Evolutionary conservation across 2,797 vertebrate genomes (phyloP).

Genomic region (Sebastes hubbsi): DNA sequence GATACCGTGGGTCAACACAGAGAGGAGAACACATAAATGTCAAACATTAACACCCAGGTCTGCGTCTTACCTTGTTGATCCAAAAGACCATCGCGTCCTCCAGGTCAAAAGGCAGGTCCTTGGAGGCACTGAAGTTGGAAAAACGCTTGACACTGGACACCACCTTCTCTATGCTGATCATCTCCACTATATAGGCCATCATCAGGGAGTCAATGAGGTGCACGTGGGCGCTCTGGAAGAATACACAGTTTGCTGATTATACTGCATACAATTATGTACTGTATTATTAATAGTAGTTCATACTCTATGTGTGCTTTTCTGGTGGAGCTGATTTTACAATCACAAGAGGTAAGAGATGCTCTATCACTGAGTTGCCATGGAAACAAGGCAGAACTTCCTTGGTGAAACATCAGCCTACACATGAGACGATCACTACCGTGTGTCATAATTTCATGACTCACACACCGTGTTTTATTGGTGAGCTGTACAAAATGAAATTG

Average conservation of each 20-base stretch:
- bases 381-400: conserved; percentile 18
- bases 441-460: conserved; percentile 2
- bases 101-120: conserved; percentile 92
- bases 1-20: neutral
- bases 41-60: neutral
- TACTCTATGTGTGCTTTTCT: neutral
- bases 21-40: neutral
- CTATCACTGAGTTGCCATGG: conserved; percentile 26
- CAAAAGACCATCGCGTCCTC: conserved; percentile 97
- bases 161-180: conserved; percentile 96
- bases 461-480: neutral
- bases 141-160: conserved; percentile 92
- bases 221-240: conserved; percentile 89
- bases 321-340: neutral
- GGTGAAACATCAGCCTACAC: neutral
- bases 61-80: conserved; percentile 92
- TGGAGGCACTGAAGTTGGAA: conserved; percentile 92
- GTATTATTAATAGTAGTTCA: neutral
- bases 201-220: conserved; percentile 95
- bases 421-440: neutral
- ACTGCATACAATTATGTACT: neutral
- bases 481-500: neutral
- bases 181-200: conserved; percentile 92
- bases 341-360: neutral
- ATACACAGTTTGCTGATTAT: neutral